Evolutionary conservation across 1,140 invertebrate species (phyloP).

Genomic region (Proales similis): DNA sequence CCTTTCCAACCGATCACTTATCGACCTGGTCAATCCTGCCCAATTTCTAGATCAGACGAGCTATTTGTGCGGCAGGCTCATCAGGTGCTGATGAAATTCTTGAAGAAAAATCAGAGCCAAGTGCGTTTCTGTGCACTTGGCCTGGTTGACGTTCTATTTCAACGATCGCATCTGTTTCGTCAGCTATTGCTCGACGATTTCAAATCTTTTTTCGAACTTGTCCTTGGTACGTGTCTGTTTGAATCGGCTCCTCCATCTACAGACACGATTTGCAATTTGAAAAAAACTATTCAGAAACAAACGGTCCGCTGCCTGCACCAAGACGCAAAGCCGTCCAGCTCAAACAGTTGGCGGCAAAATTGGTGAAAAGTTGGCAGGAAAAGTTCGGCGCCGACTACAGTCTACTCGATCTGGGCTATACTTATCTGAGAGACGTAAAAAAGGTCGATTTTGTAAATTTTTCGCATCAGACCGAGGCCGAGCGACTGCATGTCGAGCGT

Average conservation of each 20-base stretch:
- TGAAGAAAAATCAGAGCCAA: conserved; percentile 58
- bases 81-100: conserved; percentile 53
- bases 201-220: conserved; percentile 54
- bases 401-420: conserved; percentile 54
- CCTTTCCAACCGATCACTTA: not conserved
- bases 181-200: conserved; percentile 55
- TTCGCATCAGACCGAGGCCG: conserved; percentile 18
- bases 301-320: conserved; percentile 56
- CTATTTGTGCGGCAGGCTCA: conserved; percentile 49
- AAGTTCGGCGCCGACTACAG: conserved; percentile 56
- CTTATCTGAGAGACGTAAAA: conserved; percentile 56
- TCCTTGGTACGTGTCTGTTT: conserved; percentile 39
- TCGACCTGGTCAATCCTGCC: not conserved
- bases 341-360: conserved; percentile 51
- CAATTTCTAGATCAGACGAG: conserved; percentile 2
- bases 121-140: conserved; percentile 57
- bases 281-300: conserved; percentile 13
- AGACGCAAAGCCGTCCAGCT: conserved; percentile 52
- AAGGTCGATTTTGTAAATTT: conserved; percentile 46
- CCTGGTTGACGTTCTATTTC: conserved; percentile 58
- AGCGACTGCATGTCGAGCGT: conserved; percentile 11
- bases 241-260: not conserved
- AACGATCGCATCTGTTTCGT: conserved; percentile 57
- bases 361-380: conserved; percentile 56
- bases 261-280: not conserved